phyloP scores from a whole-genome alignment of 2,888 invertebrate species.

The Prostheceraeus crozeri region DNA sequence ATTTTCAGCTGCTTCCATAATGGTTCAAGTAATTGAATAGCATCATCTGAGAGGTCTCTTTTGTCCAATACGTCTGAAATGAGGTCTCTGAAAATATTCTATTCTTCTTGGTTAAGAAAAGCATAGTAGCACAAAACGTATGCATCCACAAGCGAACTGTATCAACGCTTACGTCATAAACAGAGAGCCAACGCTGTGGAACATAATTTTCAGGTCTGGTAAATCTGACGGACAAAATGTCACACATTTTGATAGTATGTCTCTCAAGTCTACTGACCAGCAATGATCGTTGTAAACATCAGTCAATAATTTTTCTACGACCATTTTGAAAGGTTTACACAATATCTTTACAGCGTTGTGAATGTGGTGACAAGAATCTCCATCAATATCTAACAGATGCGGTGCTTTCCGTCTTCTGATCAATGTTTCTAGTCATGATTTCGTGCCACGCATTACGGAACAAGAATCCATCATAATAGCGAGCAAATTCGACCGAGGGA shows the following conservation, averaged over 20 bases:
- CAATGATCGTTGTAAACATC: constrained; percentile 39
- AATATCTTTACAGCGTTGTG: constrained; percentile 39
- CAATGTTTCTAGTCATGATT: constrained; percentile 23
- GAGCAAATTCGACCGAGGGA: constrained; percentile 31
- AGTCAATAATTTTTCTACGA: constrained; percentile 30
- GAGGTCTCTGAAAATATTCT: constrained; percentile 23
- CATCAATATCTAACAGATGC: constrained; percentile 39
- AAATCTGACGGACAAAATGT: too few species aligned
- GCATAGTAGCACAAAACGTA: constrained; percentile 30
- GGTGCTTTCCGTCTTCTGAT: constrained; percentile 25
- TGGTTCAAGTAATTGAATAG: too few species aligned
- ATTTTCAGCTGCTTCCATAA: too few species aligned
- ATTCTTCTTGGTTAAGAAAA: background rate
- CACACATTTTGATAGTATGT: too few species aligned
- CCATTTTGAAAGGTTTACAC: constrained; percentile 26
- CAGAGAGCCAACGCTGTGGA: constrained; percentile 39
- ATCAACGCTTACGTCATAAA: constrained; percentile 33
- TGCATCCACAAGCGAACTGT: constrained; percentile 16
- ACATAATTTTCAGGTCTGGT: constrained; percentile 32
- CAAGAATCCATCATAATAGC: constrained; percentile 34
- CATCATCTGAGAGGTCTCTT: too few species aligned
- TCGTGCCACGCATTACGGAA: constrained; percentile 31
- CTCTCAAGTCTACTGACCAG: constrained; percentile 37
- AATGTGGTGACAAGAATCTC: constrained; percentile 40
- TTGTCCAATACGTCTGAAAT: too few species aligned